Conservation (phyloP, 2,113 vertebrate genomes). For the Eretmochelys imbricata region DNA sequence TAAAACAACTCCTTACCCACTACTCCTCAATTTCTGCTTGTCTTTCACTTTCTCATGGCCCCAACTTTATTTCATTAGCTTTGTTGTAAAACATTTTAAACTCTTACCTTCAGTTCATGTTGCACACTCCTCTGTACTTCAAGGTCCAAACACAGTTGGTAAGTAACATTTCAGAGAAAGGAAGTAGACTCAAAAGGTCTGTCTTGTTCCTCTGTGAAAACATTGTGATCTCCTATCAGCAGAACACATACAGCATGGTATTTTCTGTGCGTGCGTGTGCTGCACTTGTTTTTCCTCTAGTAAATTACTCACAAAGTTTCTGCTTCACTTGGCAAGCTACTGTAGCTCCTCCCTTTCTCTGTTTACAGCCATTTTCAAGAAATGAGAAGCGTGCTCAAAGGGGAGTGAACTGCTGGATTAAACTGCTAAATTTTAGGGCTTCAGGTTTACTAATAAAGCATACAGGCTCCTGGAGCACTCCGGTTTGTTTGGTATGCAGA, state of each 20-base stretch:
- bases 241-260: background rate
- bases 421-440: background rate
- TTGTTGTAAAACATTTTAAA: background rate
- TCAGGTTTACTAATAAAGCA: background rate
- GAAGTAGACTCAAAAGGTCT: background rate
- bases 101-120: slow-evolving; percentile 44
- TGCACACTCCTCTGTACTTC: background rate
- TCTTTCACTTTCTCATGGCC: background rate
- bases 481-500: background rate
- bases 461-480: background rate
- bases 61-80: background rate
- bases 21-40: background rate
- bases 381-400: slow-evolving; percentile 24
- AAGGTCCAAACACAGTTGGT: background rate
- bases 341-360: slow-evolving; percentile 73
- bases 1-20: background rate
- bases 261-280: background rate
- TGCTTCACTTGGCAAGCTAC: slow-evolving; percentile 70
- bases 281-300: slow-evolving; percentile 71
- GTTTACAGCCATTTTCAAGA: slow-evolving; percentile 72
- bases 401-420: background rate
- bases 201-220: rapidly evolving
- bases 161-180: background rate
- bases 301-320: slow-evolving; percentile 70
- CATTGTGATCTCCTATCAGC: slow-evolving; percentile 12